Evolutionary conservation across 2,113 vertebrate genomes (phyloP), one percentile per base, ranked within the genome.

Genomic region (Climacteris rufus): DNA sequence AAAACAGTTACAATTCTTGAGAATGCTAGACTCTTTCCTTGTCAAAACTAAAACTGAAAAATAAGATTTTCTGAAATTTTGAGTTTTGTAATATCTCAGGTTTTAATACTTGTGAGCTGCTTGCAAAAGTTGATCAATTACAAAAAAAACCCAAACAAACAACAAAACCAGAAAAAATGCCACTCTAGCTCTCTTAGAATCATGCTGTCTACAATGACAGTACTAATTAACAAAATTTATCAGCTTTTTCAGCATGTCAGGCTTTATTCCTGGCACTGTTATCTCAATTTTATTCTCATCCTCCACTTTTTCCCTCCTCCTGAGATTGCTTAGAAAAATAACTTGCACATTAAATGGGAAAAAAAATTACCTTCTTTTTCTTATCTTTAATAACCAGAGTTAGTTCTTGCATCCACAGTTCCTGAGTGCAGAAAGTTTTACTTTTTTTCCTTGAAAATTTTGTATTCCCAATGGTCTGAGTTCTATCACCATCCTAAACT

Each of bases 291-390:
- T n/a, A 42, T 77, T 37, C 44, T 90, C 40, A 64, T 60, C 13
- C 16, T 83, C 9, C 49, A 60, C 54, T 45, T 85, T 52, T 3
- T 19, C 6, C 17, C 11, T 61, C 20, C 30, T 79, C 22, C 42
- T 56, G 49, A 88, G 33, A 63, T 27, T 44, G 20, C 33, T 86
- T 68, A 93, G 54, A 77, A 83, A 95, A 93, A 53, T 70, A 81
- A 42, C 4, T 76, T 11, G 25, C 9, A 39, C 6, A 23, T 50
- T 45, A 23, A 45, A 52, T 33, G 63, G 45, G 9, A 54, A 64
- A 16, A 56, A 50, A 15, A 4, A 3, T 15, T 52, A 54, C 57
- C 40, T 72, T 90, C 2, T 61, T 78, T 76, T 80, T 64, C 53
- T 92, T 59, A 65, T 83, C 71, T 72, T 90, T 83, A 64, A 40